Conservation (phyloP, 2,113 vertebrate species). For the Dipodomys merriami region DNA sequence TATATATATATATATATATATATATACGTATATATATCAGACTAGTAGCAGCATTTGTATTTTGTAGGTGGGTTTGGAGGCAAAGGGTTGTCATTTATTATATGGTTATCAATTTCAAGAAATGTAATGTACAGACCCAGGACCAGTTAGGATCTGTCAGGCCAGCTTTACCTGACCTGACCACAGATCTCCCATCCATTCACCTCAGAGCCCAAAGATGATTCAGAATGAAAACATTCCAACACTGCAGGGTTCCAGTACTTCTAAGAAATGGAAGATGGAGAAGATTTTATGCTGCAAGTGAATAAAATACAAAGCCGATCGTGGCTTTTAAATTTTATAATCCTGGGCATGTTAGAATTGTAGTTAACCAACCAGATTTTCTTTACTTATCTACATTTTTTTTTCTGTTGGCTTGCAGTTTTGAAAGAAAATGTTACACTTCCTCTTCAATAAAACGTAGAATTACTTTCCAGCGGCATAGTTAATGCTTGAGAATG, state of each 20-base stretch:
- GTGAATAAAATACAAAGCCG: background rate
- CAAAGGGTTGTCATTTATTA: background rate
- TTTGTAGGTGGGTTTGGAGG: conserved; percentile 61
- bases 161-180: background rate
- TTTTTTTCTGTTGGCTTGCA: conserved; percentile 43
- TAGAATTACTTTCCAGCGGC: conserved; percentile 15
- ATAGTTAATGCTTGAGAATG: conserved; percentile 51
- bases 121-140: background rate
- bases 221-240: background rate
- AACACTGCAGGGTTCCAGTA: background rate
- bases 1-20: too few relatives aligned
- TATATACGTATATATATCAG: too few relatives aligned
- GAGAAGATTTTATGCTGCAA: background rate
- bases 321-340: conserved; percentile 28
- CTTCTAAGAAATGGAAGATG: background rate
- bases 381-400: background rate
- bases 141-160: background rate
- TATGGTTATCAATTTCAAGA: conserved; percentile 11
- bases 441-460: conserved; percentile 58
- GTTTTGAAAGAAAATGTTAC: background rate
- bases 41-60: conserved; percentile 73
- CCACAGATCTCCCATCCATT: background rate
- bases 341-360: background rate
- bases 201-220: background rate
- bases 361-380: conserved; percentile 21